Evolutionary conservation across 92 coral and sea anemone species (phyloP), one percentile per base, ranked within the genome.

Genomic region (Phymanthus crucifer): DNA sequence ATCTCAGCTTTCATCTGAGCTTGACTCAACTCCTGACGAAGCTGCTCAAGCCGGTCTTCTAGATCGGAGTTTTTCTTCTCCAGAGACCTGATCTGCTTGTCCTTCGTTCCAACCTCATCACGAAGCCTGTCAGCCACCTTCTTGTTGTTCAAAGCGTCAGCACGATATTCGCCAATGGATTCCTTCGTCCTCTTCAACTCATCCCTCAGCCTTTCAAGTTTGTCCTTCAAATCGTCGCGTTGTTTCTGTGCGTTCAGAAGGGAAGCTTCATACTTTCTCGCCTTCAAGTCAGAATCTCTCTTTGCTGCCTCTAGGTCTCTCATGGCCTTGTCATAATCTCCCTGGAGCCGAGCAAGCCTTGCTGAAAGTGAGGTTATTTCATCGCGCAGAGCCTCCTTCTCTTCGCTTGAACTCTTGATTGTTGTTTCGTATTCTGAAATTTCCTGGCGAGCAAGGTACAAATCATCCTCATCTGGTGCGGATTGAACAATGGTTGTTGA

Each of bases 121-220:
- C 93, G 92, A 67, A 96, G 91, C 69, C 90, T 86, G 79, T 96
- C 98, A n/a, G 94, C 99, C 46, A 77, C 92, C 83, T 94, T 91
- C 90, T 96, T 94, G 84, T 96, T 85, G 80, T 96, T 94, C 52
- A 89, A 78, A 12, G 97, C 96, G 34, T 93, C 95, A 70, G 79
- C 65, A 45, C 92, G 96, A 58, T 82, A 82, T 66, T 79, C 86
- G 12, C 82, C 80, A 52, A 93, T 87, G 32, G 83, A 84, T 58
- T 93, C 94, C 85, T 89, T 91, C 77, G 94, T 96, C 76, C 82
- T 87, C 90, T 87, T 96, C 74, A 96, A 89, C 50, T 95, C 97
- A 46, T 90, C 97, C 72, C 97, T 83, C 66, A 93, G 83, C 71
- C 89, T 86, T 58, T 93, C 98, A 82, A 95, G 76, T 85, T 95